phyloP scores from a whole-genome alignment of 1,140 invertebrate genomes.

The Orchestia grillus region DNA sequence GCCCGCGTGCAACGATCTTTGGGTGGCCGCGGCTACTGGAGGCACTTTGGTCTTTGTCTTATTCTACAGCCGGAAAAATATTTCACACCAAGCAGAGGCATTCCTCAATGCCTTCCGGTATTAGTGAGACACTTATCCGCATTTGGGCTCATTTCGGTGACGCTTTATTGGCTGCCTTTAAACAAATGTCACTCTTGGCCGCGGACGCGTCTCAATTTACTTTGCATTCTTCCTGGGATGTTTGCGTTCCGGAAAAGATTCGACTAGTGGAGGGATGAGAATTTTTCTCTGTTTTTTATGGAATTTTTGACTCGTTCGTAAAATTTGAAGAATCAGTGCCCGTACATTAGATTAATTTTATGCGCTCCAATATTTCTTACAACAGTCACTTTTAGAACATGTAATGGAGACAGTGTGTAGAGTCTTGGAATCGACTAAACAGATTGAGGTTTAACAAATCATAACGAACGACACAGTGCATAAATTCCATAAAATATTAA shows the following conservation, averaged over 20 bases:
- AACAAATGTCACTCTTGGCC: not conserved
- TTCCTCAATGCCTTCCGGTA: conserved; percentile 39
- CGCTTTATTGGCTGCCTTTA: not conserved
- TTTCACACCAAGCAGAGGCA: not conserved
- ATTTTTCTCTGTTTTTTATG: not conserved
- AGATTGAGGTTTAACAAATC: too few species aligned
- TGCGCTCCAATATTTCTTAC: not conserved
- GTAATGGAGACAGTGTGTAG: too few species aligned
- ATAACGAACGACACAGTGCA: too few species aligned
- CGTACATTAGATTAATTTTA: not conserved
- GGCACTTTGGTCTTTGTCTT: conserved; percentile 5
- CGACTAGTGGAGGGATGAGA: not conserved
- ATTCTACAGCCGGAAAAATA: conserved; percentile 40
- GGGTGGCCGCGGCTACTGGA: conserved; percentile 12
- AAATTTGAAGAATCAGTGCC: not conserved
- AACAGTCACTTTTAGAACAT: not conserved
- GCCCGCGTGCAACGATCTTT: not conserved
- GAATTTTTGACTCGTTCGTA: not conserved
- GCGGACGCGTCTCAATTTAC: not conserved
- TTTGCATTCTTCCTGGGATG: not conserved
- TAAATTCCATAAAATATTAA: too few species aligned
- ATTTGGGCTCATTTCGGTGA: conserved; percentile 32
- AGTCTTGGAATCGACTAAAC: too few species aligned
- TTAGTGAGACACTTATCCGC: conserved; percentile 30
- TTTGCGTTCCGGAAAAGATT: not conserved